Evolutionary conservation across 2,113 vertebrate species (phyloP).

Genomic region (Cacatua alba): DNA sequence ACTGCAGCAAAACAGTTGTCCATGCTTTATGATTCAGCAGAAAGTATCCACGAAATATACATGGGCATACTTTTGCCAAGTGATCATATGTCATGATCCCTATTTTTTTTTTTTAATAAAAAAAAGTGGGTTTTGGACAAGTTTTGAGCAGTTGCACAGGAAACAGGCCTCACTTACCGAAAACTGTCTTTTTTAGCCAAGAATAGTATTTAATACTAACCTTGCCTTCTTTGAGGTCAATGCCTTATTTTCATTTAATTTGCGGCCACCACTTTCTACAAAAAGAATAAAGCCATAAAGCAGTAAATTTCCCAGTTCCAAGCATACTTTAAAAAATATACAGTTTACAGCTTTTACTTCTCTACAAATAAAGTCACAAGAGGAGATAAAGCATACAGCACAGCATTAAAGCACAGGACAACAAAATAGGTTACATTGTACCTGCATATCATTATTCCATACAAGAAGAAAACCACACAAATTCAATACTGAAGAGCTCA

Average conservation of each 20-base stretch:
- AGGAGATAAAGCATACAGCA: accelerated
- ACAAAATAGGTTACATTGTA: accelerated
- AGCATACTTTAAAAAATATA: not conserved
- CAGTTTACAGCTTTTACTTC: not conserved
- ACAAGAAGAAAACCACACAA: not conserved
- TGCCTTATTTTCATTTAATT: slow-evolving; percentile 95
- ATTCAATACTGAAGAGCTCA: not conserved
- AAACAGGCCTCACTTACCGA: not conserved
- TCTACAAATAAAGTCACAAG: too few species aligned
- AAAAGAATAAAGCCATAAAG: not conserved
- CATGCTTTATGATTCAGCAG: not conserved
- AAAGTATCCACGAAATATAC: not conserved
- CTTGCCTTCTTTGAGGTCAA: slow-evolving; percentile 95
- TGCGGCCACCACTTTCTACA: slow-evolving; percentile 93
- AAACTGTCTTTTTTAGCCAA: not conserved
- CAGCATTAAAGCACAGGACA: not conserved
- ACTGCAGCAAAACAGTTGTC: not conserved
- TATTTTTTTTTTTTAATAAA: accelerated
- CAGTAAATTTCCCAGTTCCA: not conserved
- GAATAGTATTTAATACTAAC: slow-evolving; percentile 67
- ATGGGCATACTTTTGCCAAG: not conserved
- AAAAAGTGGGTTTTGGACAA: not conserved
- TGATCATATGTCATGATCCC: not conserved
- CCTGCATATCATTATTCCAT: accelerated
- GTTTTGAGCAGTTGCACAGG: not conserved